Evolutionary conservation across 2,797 vertebrate species (phyloP).

Genomic region (Paedocypris micromegethes): DNA sequence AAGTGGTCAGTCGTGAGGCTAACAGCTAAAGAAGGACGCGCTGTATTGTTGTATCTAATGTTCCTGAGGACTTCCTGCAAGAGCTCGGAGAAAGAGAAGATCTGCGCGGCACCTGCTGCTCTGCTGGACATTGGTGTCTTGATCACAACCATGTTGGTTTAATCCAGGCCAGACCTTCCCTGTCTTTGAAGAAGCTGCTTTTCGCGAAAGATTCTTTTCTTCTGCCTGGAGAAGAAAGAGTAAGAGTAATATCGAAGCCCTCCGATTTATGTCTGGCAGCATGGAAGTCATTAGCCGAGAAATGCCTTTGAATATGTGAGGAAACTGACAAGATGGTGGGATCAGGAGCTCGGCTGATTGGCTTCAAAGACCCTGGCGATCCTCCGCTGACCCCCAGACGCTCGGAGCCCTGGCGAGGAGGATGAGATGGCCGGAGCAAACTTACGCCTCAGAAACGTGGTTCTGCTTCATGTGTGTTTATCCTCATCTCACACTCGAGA

Average conservation of each 20-base stretch:
- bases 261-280: conserved; percentile 16
- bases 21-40: too few species aligned
- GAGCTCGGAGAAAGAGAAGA: too few species aligned
- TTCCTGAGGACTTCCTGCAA: too few species aligned
- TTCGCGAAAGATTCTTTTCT: conserved; percentile 2
- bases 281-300: conserved; percentile 47
- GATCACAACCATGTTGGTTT: conserved; percentile 35
- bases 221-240: neutral
- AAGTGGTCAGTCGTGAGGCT: conserved; percentile 27
- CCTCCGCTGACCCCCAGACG: conserved; percentile 46
- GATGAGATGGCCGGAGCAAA: too few species aligned
- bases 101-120: conserved; percentile 41
- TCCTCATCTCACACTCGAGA: too few species aligned
- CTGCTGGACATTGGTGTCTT: conserved; percentile 15
- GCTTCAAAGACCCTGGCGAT: conserved; percentile 44
- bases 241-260: conserved; percentile 22
- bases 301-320: conserved; percentile 40
- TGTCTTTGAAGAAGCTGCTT: conserved; percentile 39
- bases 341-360: conserved; percentile 18
- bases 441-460: too few species aligned
- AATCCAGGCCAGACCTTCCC: conserved; percentile 34
- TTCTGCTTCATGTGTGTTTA: too few species aligned
- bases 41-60: too few species aligned
- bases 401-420: too few species aligned
- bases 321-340: conserved; percentile 37